These are phyloP conservation scores for Falcunculus frontatus DNA, from an alignment of 2,113 vertebrate species.

Conservation along the genomic window DNA sequence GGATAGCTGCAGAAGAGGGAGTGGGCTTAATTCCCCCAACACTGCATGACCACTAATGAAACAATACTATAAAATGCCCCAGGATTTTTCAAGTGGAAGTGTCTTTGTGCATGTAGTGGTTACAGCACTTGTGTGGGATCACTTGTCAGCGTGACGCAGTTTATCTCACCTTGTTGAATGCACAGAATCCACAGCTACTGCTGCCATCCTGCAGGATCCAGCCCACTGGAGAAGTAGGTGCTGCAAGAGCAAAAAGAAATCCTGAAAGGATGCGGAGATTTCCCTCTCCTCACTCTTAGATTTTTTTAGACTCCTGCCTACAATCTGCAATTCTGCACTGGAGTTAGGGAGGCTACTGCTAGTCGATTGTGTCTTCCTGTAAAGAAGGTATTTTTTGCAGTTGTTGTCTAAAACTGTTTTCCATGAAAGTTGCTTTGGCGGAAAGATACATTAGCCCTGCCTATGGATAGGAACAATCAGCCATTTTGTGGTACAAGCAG, in stretches of 20 bases:
- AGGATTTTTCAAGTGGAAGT: background rate
- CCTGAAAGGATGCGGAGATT: background rate
- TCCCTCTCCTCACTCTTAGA: background rate
- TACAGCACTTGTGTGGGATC: background rate
- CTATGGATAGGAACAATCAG: background rate
- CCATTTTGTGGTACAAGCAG: background rate
- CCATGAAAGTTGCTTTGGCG: background rate
- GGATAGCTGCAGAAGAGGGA: background rate
- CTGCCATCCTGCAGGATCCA: background rate
- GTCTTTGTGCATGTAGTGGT: background rate
- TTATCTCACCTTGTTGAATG: background rate
- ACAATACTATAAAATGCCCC: background rate
- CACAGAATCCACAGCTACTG: background rate
- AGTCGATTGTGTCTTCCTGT: background rate
- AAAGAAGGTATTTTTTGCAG: background rate
- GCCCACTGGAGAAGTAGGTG: background rate
- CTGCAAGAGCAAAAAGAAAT: background rate
- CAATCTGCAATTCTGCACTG: background rate
- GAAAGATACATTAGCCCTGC: background rate
- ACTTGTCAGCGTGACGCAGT: background rate
- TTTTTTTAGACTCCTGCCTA: background rate
- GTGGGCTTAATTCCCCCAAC: background rate
- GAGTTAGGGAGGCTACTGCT: background rate
- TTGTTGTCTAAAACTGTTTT: background rate
- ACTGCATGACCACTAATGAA: background rate